Evolutionary conservation across 2,888 invertebrate species (phyloP).

Genomic region (Brachyopa scutellaris): DNA sequence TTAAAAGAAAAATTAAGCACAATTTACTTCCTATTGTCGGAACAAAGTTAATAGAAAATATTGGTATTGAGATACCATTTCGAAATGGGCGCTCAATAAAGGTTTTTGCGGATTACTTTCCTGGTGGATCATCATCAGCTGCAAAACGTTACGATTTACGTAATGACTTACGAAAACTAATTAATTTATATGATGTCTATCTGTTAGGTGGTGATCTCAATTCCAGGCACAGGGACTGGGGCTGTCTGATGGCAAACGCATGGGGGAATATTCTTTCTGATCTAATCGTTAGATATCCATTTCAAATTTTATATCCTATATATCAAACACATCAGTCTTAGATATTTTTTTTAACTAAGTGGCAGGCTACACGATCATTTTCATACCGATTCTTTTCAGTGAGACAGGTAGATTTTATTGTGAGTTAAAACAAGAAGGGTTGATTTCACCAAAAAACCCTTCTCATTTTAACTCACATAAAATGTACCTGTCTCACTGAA

Average conservation of each 20-base stretch:
- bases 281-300: background rate
- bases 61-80: slow-evolving; percentile 25
- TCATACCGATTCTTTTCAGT: too few species aligned
- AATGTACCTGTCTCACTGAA: too few species aligned
- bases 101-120: slow-evolving; percentile 31
- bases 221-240: slow-evolving; percentile 18
- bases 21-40: background rate
- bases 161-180: slow-evolving; percentile 35
- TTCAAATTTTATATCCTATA: slow-evolving; percentile 10
- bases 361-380: too few species aligned
- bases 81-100: slow-evolving; percentile 4
- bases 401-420: too few species aligned
- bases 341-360: slow-evolving; percentile 27
- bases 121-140: background rate
- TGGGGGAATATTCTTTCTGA: slow-evolving; percentile 34
- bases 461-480: too few species aligned
- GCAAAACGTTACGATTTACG: slow-evolving; percentile 10
- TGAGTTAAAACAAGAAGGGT: too few species aligned
- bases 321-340: background rate
- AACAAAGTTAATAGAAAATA: slow-evolving; percentile 27
- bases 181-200: slow-evolving; percentile 5
- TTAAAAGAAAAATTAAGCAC: slow-evolving; percentile 14
- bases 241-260: slow-evolving; percentile 29
- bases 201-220: slow-evolving; percentile 23
- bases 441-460: too few species aligned